Evolutionary conservation across 1,140 invertebrate species (phyloP).

Genomic region (Ephestia elutella): DNA sequence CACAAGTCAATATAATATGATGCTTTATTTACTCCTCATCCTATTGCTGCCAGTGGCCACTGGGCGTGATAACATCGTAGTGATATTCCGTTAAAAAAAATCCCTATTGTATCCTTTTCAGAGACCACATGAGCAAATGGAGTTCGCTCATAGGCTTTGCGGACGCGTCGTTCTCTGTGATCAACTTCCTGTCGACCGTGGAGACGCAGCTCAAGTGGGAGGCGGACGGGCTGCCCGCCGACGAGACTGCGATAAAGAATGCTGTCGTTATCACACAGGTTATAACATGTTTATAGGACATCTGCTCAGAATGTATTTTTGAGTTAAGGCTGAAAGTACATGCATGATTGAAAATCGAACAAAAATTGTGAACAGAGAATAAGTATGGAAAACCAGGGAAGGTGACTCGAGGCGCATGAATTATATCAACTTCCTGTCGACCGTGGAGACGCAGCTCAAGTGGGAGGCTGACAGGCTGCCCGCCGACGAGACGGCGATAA

Average conservation of each 20-base stretch:
- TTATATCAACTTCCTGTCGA: slow-evolving; percentile 82
- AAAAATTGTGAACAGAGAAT: too few relatives aligned
- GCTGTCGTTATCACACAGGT: slow-evolving; percentile 86
- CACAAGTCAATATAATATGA: too few relatives aligned
- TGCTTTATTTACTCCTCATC: too few relatives aligned
- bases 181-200: slow-evolving; percentile 83
- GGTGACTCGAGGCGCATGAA: too few relatives aligned
- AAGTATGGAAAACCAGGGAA: too few relatives aligned
- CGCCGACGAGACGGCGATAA: slow-evolving; percentile 84
- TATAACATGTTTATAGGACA: too few relatives aligned
- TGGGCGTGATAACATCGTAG: too few relatives aligned
- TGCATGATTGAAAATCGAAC: too few relatives aligned
- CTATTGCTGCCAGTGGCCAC: too few relatives aligned
- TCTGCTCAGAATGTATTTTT: too few relatives aligned
- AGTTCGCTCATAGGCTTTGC: slow-evolving; percentile 70
- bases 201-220: slow-evolving; percentile 91
- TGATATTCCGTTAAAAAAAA: too few relatives aligned
- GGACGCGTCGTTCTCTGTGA: slow-evolving; percentile 77
- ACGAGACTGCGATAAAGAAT: slow-evolving; percentile 88
- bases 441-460: slow-evolving; percentile 86
- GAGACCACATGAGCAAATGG: slow-evolving; percentile 77
- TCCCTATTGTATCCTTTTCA: slow-evolving; percentile 43
- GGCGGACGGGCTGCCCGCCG: slow-evolving; percentile 87
- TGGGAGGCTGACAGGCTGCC: slow-evolving; percentile 93
- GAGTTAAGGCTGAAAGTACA: too few relatives aligned